Conservation (phyloP, 2,113 vertebrate genomes). For the Menidia beryllina region DNA sequence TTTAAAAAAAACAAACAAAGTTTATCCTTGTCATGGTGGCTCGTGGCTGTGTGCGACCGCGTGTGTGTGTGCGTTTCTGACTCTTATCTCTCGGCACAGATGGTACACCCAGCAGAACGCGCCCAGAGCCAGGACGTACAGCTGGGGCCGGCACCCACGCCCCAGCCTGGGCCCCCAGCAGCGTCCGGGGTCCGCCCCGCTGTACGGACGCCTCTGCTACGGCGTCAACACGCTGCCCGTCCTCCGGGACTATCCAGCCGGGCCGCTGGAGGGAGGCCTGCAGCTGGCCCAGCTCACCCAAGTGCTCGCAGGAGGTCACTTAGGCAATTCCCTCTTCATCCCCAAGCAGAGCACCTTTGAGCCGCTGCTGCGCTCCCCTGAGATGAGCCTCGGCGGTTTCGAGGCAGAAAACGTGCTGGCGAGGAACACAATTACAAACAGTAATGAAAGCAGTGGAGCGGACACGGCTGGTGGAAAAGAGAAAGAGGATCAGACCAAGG, state of each 20-base stretch:
- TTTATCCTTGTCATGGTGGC: conserved; percentile 22
- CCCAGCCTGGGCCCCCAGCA: conserved; percentile 63
- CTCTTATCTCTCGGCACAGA: conserved; percentile 67
- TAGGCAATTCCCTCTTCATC: conserved; percentile 51
- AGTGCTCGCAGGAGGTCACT: conserved; percentile 47
- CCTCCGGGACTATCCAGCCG: conserved; percentile 73
- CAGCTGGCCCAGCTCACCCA: conserved; percentile 74
- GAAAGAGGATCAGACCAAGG: conserved; percentile 62
- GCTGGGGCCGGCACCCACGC: conserved; percentile 71
- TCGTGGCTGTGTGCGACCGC: conserved; percentile 25
- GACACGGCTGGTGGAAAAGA: conserved; percentile 45
- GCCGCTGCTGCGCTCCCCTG: conserved; percentile 39
- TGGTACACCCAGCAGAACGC: conserved; percentile 79
- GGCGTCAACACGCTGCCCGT: conserved; percentile 80
- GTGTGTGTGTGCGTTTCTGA: conserved; percentile 44
- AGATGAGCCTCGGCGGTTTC: conserved; percentile 37
- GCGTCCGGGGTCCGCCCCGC: conserved; percentile 72
- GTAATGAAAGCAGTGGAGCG: conserved; percentile 49
- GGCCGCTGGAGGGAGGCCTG: conserved; percentile 71
- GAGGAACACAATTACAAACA: conserved; percentile 41
- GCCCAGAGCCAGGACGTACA: conserved; percentile 73
- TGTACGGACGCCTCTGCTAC: conserved; percentile 80
- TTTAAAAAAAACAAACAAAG: background rate
- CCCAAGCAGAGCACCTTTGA: conserved; percentile 66
- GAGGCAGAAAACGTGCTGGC: conserved; percentile 36